Percentiles rank a stretch among this genome's conserved stretches.
Evolutionary conservation across 2,113 vertebrate genomes (phyloP).

Genomic region (Brachypteracias leptosomus): DNA sequence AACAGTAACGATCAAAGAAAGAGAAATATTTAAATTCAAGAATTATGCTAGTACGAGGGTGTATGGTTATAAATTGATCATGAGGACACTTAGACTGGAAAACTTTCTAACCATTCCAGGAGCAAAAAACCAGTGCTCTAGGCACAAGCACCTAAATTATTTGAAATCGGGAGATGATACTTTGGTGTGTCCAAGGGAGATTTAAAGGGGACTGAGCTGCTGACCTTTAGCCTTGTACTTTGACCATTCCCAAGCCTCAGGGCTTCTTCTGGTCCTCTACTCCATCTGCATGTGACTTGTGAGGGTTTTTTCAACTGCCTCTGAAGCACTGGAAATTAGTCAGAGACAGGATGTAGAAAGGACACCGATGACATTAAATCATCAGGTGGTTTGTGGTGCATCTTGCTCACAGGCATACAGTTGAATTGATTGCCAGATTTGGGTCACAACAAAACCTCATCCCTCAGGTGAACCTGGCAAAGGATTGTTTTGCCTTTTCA

Average conservation of each 20-base stretch:
- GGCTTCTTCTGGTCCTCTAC: not conserved
- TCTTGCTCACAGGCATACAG: not conserved
- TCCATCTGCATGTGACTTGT: not conserved
- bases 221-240: not conserved
- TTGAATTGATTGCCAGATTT: not conserved
- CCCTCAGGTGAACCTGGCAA: not conserved
- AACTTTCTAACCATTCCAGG: not conserved
- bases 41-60: not conserved
- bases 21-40: not conserved
- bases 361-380: conserved; percentile 29
- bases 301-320: not conserved
- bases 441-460: not conserved
- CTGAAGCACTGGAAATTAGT: conserved; percentile 38
- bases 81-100: not conserved
- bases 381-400: conserved; percentile 20
- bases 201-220: not conserved
- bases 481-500: not conserved
- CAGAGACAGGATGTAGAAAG: conserved; percentile 41
- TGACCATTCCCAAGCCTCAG: not conserved
- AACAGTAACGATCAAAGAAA: not conserved
- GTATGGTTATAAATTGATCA: not conserved
- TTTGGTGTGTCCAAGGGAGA: not conserved
- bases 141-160: not conserved
- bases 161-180: not conserved
- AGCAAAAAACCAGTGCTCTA: not conserved